These are phyloP conservation scores for Cotesia typhae DNA, from an alignment of 1,140 invertebrate genomes.

Conservation along the genomic window DNA sequence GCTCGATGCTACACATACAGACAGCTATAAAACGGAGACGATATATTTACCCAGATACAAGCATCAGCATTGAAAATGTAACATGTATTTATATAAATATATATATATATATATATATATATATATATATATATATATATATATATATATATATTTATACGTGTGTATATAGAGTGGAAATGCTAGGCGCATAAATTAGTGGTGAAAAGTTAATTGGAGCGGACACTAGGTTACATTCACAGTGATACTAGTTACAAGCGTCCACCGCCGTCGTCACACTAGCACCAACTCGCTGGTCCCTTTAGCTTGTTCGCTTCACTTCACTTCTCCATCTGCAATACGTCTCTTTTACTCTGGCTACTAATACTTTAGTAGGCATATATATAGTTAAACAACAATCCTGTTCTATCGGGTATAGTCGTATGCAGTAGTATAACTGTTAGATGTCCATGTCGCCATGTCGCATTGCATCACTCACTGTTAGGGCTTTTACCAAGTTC, in stretches of 20 bases:
- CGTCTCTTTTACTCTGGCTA: neutral
- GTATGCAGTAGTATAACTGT: no score
- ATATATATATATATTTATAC: constrained; percentile 35
- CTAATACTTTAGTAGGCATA: no score
- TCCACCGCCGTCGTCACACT: constrained; percentile 28
- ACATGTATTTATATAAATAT: constrained; percentile 3
- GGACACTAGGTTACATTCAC: constrained; percentile 52
- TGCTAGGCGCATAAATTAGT: constrained; percentile 54
- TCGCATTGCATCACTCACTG: constrained; percentile 3
- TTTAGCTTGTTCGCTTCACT: neutral
- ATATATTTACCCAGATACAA: neutral
- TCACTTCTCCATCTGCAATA: constrained; percentile 33
- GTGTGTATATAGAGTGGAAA: constrained; percentile 24
- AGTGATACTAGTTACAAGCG: constrained; percentile 51
- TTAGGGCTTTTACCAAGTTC: no score
- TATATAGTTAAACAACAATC: no score
- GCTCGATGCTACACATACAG: no score
- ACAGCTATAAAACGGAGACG: constrained; percentile 7
- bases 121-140: constrained; percentile 22
- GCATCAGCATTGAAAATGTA: neutral
- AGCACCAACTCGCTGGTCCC: constrained; percentile 9
- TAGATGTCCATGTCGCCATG: neutral
- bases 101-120: constrained; percentile 35
- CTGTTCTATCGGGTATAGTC: no score
- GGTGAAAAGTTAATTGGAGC: constrained; percentile 60